Evolutionary conservation across 2,797 vertebrate species (phyloP), one percentile per base, ranked within the genome.

Genomic region (Scarus forsteni): DNA sequence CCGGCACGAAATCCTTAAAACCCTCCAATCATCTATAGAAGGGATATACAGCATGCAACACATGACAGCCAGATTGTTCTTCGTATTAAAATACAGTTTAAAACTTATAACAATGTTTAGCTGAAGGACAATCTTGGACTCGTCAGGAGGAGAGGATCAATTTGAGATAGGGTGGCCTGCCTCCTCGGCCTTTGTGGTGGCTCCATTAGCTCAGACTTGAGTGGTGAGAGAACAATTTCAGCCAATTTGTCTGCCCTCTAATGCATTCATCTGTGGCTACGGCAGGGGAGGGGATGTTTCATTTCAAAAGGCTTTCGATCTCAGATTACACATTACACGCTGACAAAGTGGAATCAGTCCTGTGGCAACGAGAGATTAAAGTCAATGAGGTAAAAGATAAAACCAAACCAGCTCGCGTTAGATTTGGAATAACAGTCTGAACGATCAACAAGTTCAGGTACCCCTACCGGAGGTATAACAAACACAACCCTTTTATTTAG

Each of bases 211-310:
- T n/a, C 62, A 44, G 72, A 36, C 58, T 10, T n/a, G 56, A 73
- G 65, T 7, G 13, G 8, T 4, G 3, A 12, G 65, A 45, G 60
- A 57, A 50, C 44, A 59, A 66, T 85, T 81, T 81, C 67, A 78
- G 43, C 77, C 80, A 79, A 84, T 90, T 81, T 88, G 77, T 83
- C 85, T 75, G 70, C 56, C 52, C 63, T 79, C 64, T 83, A 90
- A 89, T 89, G 85, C 69, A 56, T 84, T 83, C 70, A 66, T 85
- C 73, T 77, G 66, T 72, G 73, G 65, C 76, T n/a, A 66, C 79
- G 55, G 77, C 53, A 14, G 10, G 51, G 35, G 59, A 36, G 0
- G 6, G 55, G 67, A 75, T 61, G 73, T 81, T 84, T 75, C 48
- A 77, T 84, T 87, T 80, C 49, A 52, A 85, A 83, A 84, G 42